Evolutionary conservation across 2,113 vertebrate species (phyloP), one percentile per base, ranked within the genome.

Genomic region (Loxodonta africana): DNA sequence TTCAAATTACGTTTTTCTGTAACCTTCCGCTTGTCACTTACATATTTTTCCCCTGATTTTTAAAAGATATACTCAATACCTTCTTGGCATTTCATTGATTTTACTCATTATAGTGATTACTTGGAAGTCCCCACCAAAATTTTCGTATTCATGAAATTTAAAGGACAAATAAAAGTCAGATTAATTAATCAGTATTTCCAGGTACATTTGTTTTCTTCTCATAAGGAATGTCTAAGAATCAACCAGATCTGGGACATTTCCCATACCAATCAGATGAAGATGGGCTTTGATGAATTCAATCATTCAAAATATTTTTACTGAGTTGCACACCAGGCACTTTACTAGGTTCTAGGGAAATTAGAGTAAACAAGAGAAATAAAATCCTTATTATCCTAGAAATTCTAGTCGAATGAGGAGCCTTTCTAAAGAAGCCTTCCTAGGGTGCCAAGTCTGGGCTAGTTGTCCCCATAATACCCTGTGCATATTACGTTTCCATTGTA

Each of bases 161-260:
- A 98, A 95, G 7, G 83, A 73, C 57, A 97, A 98, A 46, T 20
- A 92, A 97, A 92, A 53, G 90, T 44, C 85, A 91, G 28, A 63
- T 15, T 11, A 86, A 57, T 87, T 26, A 0, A 0, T 21, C 21
- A 44, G 2, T 65, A 69, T 63, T 87, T 74, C 46, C 53, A 87
- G 28, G 92, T 96, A 92, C 6, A 73, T 63, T 88, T 87, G 62
- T 91, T 71, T 57, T 87, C 28, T 86, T 94, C 48, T 95, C 28
- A 37, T 57, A 85, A 85, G 2, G 14, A 91, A 82, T 21, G 8
- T n/a, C 41, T 73, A 65, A 48, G 48, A 88, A 88, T 78, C 80
- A 60, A 25, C 2, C 67, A 18, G n/a, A 83, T 92, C 41, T 76
- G 88, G 74, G 28, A 67, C 33, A 78, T 9, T 4, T 60, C 48